Evolutionary conservation across 2,888 invertebrate species (phyloP), one percentile per base, ranked within the genome.

Genomic region (Agriopis marginaria): DNA sequence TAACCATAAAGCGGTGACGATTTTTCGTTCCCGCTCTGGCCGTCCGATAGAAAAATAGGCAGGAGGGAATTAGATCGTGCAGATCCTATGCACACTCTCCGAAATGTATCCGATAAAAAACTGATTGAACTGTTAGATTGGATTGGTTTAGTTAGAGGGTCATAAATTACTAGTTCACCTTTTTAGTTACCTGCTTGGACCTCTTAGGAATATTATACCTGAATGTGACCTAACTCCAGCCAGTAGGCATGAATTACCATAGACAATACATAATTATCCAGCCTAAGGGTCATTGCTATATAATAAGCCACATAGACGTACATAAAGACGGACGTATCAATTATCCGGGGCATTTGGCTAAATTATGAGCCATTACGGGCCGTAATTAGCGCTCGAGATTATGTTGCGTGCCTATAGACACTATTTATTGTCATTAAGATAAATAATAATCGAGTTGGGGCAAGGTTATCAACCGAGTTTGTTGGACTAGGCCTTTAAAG

Each of bases 351-450:
- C 70, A 68, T 73, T 73, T 66, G 61, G 68, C 54, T 73, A 66
- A 73, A 71, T 73, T 73, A 73, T 73, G 71, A 64, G 66, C 73
- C 71, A 73, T 73, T 73, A 73, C 39, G 10, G 44, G 10, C 53
- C 53, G 65, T 73, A 73, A 73, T 73, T 73, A 70, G 68, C 50
- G 61, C 49, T 49, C 12, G 61, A 68, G 73, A 68, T 70, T 66
- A 70, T 66, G 56, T 64, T 69, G 45, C 63, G 54, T 47, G 50
- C 8, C 49, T 63, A 39, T 50, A 63, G 44, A 50, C 44, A 40
- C 39, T 70, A 63, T 59, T 70, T 70, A 70, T 66, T 60, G 66
- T 70, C 66, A 70, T 70, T 59, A 42, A 47, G 63, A 70, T 63
- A 66, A 66, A 70, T 58, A 70, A 60, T 64, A 49, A 55, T 47